Percentiles rank a stretch among this genome's conserved stretches.
These are phyloP conservation scores for Syrista parreyssii DNA, from an alignment of 2,888 invertebrate genomes.

Conservation along the genomic window DNA sequence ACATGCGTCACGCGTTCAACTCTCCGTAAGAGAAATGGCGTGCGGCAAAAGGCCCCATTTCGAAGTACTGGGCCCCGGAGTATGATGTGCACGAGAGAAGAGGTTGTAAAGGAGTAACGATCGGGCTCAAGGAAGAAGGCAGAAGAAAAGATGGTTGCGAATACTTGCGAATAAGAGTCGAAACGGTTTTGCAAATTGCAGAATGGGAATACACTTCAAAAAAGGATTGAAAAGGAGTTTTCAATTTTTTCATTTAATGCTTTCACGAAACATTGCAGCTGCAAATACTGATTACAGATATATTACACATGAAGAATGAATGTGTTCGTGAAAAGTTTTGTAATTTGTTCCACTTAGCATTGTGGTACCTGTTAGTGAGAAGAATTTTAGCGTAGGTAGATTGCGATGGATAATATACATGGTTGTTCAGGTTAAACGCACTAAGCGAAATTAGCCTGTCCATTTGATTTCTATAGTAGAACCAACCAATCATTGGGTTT, in stretches of 20 bases:
- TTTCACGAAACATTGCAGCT: neutral
- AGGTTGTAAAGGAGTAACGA: conserved; percentile 1
- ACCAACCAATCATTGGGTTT: too few relatives aligned
- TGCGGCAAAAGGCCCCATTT: conserved; percentile 15
- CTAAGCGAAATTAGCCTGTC: too few relatives aligned
- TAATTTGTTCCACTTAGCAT: neutral
- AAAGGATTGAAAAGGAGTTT: neutral
- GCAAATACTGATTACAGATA: neutral
- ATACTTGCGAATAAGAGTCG: conserved; percentile 13
- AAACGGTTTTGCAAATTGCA: neutral
- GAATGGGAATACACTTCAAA: neutral
- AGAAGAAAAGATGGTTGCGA: conserved; percentile 22
- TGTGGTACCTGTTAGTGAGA: too few relatives aligned
- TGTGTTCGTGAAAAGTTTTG: neutral
- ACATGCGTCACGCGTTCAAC: conserved; percentile 38
- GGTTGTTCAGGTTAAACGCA: too few relatives aligned
- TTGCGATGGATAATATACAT: too few relatives aligned
- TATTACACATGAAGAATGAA: neutral
- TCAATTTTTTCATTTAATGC: neutral
- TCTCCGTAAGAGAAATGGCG: conserved; percentile 16
- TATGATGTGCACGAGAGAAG: conserved; percentile 10
- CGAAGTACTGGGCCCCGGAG: conserved; percentile 9
- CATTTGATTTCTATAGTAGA: too few relatives aligned
- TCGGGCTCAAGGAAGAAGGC: conserved; percentile 10
- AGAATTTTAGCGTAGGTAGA: too few relatives aligned